Conservation (phyloP, 2,888 invertebrate genomes). For the Limnephilus auricula region DNA sequence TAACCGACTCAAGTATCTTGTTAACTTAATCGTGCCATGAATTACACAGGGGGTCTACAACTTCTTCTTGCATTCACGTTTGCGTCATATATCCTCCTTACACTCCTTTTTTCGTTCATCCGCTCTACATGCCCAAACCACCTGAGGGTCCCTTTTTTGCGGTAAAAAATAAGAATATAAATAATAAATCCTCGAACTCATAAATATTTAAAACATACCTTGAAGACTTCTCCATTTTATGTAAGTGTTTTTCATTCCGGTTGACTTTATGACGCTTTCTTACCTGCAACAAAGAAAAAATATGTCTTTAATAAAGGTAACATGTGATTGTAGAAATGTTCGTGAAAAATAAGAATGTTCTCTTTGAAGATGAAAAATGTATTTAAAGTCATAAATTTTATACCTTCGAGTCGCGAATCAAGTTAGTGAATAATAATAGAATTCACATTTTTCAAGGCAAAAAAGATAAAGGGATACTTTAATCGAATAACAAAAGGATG, state of each 20-base stretch:
- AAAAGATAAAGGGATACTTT: background rate
- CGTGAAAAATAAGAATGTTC: background rate
- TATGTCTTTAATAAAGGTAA: background rate
- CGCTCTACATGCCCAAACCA: too few species aligned
- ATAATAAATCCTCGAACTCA: background rate
- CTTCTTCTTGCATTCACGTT: too few species aligned
- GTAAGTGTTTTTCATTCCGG: background rate
- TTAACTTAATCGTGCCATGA: too few species aligned
- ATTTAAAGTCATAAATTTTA: background rate
- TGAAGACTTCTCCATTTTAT: slow-evolving; percentile 4
- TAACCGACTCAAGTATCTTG: too few species aligned
- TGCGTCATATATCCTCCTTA: too few species aligned
- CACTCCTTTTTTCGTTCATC: too few species aligned
- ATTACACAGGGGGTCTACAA: too few species aligned
- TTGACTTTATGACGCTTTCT: slow-evolving; percentile 7
- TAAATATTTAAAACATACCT: background rate
- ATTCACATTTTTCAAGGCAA: background rate
- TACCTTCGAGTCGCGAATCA: background rate
- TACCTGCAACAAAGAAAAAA: slow-evolving; percentile 33
- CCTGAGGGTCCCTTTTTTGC: too few species aligned
- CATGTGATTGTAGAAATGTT: background rate
- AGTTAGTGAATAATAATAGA: background rate
- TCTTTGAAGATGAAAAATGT: slow-evolving; percentile 6
- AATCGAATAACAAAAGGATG: background rate
- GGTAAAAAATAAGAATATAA: background rate